Base-by-base conservation (phyloP, 2,888 invertebrate species). In the Biston stratarius region DNA sequence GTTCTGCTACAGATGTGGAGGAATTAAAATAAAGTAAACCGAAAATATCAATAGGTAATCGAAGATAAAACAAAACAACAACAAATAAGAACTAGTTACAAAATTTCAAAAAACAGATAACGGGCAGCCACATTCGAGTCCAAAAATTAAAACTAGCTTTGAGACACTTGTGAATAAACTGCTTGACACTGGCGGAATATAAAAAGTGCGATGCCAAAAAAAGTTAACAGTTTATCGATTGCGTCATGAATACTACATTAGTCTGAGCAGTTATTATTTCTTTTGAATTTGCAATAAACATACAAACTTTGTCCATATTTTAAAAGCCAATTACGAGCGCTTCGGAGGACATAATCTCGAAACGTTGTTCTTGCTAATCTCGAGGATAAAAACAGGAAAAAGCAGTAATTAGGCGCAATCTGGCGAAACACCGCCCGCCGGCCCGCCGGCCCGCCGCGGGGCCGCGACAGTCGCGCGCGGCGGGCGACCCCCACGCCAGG, bases 401-500 rank as follows among this genome's bases (percentile, higher is more conserved):
- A 48, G 57, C 11, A 15, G 58, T 70, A 70, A 70, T 72, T 67
- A 72, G 68, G 56, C 52, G 59, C 52, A 47, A 67, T 64, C 61
- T 49, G 42, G 42, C 51, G 51, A 34, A 55, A 55, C 14, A 38
- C 38, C 38, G 38, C 38, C 6, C 38, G 38, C 24, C 24, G 36
- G 36, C 40, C 40, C 40, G 40, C 44, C n/a, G n/a, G 44, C n/a
- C 44, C n/a, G 6, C 44, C n/a, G 44, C 44, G 14, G 14, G 14
- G 7, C 14, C 7, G 6, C 14, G 2, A n/a, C 45, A 1, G 14
- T 7, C 14, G 5, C 5, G n/a, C 14, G 7, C 7, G 45, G 14
- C 12, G 6, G 44, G 12, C 12, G 6, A n/a, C n/a, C 12, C 5
- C n/a, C 44, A 12, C 44, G 24, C 24, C 24, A 24, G 24, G 24